These are phyloP conservation scores for Vidua chalybeata DNA, from an alignment of 2,113 vertebrate genomes.

Conservation along the genomic window DNA sequence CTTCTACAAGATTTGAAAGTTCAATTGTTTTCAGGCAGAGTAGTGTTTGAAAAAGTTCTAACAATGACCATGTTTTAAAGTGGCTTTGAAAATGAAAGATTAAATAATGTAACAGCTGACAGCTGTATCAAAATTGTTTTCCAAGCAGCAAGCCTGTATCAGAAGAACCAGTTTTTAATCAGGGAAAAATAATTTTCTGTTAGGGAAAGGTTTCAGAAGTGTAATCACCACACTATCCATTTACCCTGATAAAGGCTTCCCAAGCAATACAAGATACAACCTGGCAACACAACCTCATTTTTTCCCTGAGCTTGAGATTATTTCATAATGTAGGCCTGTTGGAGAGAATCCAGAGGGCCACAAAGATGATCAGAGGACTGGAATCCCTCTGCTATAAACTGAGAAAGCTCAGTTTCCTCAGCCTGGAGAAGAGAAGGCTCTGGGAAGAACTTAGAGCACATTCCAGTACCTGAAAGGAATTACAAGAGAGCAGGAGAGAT, in stretches of 20 bases:
- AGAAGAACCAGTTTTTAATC: constrained; percentile 25
- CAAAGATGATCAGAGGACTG: background rate
- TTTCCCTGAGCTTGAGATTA: background rate
- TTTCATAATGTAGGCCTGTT: background rate
- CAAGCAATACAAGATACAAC: background rate
- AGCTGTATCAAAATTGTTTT: constrained; percentile 38
- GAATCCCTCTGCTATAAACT: background rate
- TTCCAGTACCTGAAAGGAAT: background rate
- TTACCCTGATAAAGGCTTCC: constrained; percentile 22
- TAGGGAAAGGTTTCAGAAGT: constrained; percentile 39
- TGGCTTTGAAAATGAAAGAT: constrained; percentile 7
- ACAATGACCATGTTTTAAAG: constrained; percentile 5
- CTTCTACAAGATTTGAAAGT: background rate
- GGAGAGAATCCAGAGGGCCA: background rate
- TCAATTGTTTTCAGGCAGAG: background rate
- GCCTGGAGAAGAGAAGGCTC: background rate
- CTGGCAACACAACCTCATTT: background rate
- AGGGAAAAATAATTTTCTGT: constrained; percentile 38
- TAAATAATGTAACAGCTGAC: constrained; percentile 5
- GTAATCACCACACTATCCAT: constrained; percentile 25
- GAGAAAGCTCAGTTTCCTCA: background rate
- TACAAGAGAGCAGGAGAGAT: background rate
- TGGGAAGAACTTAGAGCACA: background rate
- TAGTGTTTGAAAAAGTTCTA: background rate
- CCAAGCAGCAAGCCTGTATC: constrained; percentile 14